These are phyloP conservation scores for Oxystoma pomonae DNA, from an alignment of 2,888 invertebrate species.

Conservation along the genomic window DNA sequence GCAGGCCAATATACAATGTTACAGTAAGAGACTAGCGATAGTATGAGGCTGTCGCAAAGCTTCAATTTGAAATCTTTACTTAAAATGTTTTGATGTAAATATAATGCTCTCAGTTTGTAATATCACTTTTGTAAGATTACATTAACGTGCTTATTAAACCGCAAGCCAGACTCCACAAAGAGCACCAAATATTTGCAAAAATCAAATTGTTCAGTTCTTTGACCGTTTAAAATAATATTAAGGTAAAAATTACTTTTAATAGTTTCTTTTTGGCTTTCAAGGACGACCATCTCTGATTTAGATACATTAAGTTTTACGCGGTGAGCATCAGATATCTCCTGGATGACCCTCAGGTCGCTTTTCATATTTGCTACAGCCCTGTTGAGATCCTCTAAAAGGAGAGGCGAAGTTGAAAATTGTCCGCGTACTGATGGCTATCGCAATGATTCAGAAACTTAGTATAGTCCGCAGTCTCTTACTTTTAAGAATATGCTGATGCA, in stretches of 20 bases:
- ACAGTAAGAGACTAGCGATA: slow-evolving; percentile 1
- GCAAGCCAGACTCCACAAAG: background rate
- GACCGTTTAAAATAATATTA: background rate
- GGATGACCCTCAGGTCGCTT: background rate
- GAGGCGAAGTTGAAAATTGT: background rate
- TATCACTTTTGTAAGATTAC: background rate
- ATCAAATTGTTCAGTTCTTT: background rate
- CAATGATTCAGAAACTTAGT: background rate
- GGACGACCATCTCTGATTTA: background rate
- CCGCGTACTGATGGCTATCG: background rate
- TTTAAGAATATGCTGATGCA: too few species aligned
- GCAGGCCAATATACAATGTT: slow-evolving; percentile 5
- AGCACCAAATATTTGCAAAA: background rate
- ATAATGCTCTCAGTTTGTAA: slow-evolving; percentile 6
- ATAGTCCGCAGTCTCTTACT: background rate
- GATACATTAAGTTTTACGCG: background rate
- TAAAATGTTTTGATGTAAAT: slow-evolving; percentile 2
- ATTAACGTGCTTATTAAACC: background rate
- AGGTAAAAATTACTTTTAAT: background rate
- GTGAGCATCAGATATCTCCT: background rate
- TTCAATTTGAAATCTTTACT: background rate
- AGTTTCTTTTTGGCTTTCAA: background rate
- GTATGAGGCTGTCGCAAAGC: slow-evolving; percentile 4
- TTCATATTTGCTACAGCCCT: background rate
- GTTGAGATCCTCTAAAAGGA: background rate